Conservation (phyloP, 1,140 invertebrate species). For the Philopotamus ludificatus region DNA sequence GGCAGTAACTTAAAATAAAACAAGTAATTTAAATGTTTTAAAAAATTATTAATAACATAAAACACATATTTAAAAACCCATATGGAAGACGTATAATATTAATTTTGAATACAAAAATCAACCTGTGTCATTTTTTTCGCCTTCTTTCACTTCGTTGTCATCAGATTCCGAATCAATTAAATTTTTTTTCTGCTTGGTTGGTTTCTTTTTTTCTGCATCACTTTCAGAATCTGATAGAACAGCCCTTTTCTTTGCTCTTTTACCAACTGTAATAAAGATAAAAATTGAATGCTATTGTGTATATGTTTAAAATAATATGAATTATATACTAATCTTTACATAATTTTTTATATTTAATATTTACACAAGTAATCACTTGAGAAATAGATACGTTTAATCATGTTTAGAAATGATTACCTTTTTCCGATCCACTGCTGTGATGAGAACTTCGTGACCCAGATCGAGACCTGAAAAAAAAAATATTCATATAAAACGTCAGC, state of each 20-base stretch:
- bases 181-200: slow-evolving; percentile 47
- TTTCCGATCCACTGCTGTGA: slow-evolving; percentile 42
- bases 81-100: neutral
- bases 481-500: neutral
- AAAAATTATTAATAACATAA: neutral
- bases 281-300: slow-evolving; percentile 27
- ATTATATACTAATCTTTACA: too few relatives aligned
- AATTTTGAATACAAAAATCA: slow-evolving; percentile 2
- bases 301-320: slow-evolving; percentile 25
- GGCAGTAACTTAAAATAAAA: slow-evolving; percentile 60
- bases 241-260: slow-evolving; percentile 50
- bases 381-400: too few relatives aligned
- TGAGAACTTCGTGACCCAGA: slow-evolving; percentile 37
- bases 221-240: slow-evolving; percentile 57
- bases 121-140: slow-evolving; percentile 39
- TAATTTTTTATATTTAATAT: slow-evolving; percentile 15
- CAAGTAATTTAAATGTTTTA: neutral
- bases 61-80: neutral
- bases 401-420: too few relatives aligned
- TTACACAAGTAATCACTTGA: too few relatives aligned
- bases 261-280: slow-evolving; percentile 42
- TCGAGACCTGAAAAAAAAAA: slow-evolving; percentile 21
- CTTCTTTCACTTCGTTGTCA: slow-evolving; percentile 49
- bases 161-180: slow-evolving; percentile 59
- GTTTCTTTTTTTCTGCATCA: slow-evolving; percentile 44